These are phyloP conservation scores for Toxotes lorentzi DNA, from an alignment of 2,797 vertebrate species.

Conservation along the genomic window DNA sequence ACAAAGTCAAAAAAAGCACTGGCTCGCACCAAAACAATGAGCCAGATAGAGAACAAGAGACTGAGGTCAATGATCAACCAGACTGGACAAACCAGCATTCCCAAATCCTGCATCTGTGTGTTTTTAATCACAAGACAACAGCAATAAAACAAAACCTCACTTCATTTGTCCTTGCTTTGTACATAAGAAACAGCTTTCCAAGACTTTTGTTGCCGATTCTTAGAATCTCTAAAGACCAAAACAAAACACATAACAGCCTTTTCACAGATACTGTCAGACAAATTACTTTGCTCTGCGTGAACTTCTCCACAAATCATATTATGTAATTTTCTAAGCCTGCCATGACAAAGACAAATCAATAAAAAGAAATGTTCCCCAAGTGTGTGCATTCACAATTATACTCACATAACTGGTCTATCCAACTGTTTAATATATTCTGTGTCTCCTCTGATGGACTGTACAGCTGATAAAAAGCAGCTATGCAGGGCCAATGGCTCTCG, in stretches of 20 bases:
- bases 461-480: constrained; percentile 69
- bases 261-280: constrained; percentile 20
- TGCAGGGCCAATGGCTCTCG: constrained; percentile 48
- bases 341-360: constrained; percentile 46
- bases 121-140: constrained; percentile 20
- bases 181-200: background rate
- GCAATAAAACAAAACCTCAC: constrained; percentile 13
- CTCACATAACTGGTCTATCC: constrained; percentile 60
- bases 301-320: constrained; percentile 43
- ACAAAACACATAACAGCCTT: constrained; percentile 21
- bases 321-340: constrained; percentile 24
- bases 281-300: constrained; percentile 27
- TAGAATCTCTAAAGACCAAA: background rate
- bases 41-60: constrained; percentile 54
- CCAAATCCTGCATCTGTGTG: constrained; percentile 16
- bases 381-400: constrained; percentile 44
- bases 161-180: constrained; percentile 17
- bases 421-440: constrained; percentile 40
- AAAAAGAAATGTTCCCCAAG: constrained; percentile 1
- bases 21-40: constrained; percentile 52
- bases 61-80: constrained; percentile 73
- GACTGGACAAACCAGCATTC: constrained; percentile 24
- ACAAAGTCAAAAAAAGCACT: constrained; percentile 42
- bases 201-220: constrained; percentile 1
- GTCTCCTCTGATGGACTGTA: constrained; percentile 53